A percentile compares a stretch with the other conserved stretches of the same genome.
These are phyloP conservation scores for Palythoa grandiflora DNA, from an alignment of 92 coral and sea anemone genomes.

Conservation along the genomic window DNA sequence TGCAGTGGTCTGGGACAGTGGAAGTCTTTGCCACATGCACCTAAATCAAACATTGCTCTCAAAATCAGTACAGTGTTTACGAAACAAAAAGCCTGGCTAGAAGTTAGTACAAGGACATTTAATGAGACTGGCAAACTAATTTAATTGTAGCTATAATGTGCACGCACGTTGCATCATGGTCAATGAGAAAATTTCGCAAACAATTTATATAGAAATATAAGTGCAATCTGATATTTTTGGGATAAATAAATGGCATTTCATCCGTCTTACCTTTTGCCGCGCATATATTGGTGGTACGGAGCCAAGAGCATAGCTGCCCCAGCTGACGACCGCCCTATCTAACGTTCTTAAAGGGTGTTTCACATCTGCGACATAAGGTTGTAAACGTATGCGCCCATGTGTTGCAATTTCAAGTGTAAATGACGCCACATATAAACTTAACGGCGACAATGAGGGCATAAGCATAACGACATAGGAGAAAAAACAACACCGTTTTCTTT, in stretches of 20 bases:
- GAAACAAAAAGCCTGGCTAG: constrained; percentile 37
- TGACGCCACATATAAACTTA: constrained; percentile 26
- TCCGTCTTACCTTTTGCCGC: constrained; percentile 16
- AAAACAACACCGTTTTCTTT: constrained; percentile 37
- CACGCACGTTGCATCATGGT: constrained; percentile 41
- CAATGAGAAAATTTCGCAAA: constrained; percentile 16
- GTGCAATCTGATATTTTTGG: constrained; percentile 15
- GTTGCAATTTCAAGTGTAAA: constrained; percentile 45
- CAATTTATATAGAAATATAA: neutral
- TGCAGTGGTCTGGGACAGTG: constrained; percentile 71
- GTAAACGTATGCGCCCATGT: constrained; percentile 45
- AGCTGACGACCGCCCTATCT: constrained; percentile 16
- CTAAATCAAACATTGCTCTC: constrained; percentile 59
- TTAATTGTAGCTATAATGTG: constrained; percentile 33
- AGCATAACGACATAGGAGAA: constrained; percentile 37
- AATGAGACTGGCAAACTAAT: constrained; percentile 36
- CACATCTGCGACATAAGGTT: constrained; percentile 43
- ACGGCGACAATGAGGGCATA: constrained; percentile 43
- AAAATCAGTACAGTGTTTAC: constrained; percentile 36
- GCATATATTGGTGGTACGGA: neutral
- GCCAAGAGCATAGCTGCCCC: constrained; percentile 21
- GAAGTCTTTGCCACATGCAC: constrained; percentile 70
- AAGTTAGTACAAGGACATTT: constrained; percentile 46
- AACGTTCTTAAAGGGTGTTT: constrained; percentile 14
- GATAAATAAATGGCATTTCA: constrained; percentile 29